Conservation (phyloP, 2,113 vertebrate genomes). For the Campylomormyrus tamandua region DNA sequence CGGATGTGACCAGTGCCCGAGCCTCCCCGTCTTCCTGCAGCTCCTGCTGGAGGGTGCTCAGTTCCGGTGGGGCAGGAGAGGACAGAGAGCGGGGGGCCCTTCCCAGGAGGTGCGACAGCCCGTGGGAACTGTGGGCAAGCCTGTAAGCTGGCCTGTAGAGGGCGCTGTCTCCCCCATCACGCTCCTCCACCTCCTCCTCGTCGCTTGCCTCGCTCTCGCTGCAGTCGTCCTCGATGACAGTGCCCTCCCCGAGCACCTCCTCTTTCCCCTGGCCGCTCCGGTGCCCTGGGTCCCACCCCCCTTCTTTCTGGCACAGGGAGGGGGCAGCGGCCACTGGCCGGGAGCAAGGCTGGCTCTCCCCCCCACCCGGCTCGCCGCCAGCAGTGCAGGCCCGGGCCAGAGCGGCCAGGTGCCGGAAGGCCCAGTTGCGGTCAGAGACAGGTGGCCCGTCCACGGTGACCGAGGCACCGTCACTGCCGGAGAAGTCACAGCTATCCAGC, state of each 20-base stretch:
- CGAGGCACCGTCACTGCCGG: slow-evolving; percentile 75
- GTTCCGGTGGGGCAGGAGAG: slow-evolving; percentile 57
- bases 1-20: slow-evolving; percentile 56
- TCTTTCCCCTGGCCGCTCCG: slow-evolving; percentile 36
- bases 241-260: slow-evolving; percentile 43
- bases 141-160: slow-evolving; percentile 34
- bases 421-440: slow-evolving; percentile 79
- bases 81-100: slow-evolving; percentile 49
- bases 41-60: slow-evolving; percentile 70
- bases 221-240: slow-evolving; percentile 57
- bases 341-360: not conserved
- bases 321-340: slow-evolving; percentile 27
- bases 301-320: slow-evolving; percentile 42
- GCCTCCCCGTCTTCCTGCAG: slow-evolving; percentile 73
- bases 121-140: slow-evolving; percentile 62
- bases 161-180: not conserved
- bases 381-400: slow-evolving; percentile 61
- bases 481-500: slow-evolving; percentile 84
- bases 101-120: slow-evolving; percentile 63
- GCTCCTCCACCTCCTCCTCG: slow-evolving; percentile 55
- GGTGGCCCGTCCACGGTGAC: slow-evolving; percentile 79
- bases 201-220: slow-evolving; percentile 62
- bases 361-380: slow-evolving; percentile 8
- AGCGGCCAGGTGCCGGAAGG: slow-evolving; percentile 73
- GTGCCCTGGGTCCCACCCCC: slow-evolving; percentile 32